These are phyloP conservation scores for Drosophila bocqueti DNA, from an alignment of 1,140 invertebrate species.

Conservation along the genomic window DNA sequence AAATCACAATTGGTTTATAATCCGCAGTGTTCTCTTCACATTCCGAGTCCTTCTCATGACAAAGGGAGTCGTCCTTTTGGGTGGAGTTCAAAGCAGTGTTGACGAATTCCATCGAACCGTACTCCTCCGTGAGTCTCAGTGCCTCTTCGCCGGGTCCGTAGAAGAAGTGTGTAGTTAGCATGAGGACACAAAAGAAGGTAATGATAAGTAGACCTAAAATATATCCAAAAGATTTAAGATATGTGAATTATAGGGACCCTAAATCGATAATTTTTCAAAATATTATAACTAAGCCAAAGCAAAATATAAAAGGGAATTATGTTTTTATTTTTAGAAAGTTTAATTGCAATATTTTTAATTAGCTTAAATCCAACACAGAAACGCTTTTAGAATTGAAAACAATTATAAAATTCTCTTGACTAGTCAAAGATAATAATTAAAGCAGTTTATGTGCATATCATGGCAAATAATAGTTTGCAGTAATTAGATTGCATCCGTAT, in stretches of 20 bases:
- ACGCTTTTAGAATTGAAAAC: no score
- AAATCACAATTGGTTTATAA: conserved; percentile 86
- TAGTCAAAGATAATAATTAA: not conserved
- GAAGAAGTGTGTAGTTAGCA: conserved; percentile 89
- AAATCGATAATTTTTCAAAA: no score
- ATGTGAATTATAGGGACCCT: not conserved
- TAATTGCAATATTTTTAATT: no score
- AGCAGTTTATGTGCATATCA: not conserved
- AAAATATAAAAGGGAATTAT: no score
- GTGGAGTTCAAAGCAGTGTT: conserved; percentile 55
- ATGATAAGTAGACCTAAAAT: conserved; percentile 35
- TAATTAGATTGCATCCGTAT: not conserved
- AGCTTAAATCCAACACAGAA: no score
- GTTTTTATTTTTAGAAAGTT: no score
- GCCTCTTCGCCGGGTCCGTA: conserved; percentile 90
- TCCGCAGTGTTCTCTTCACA: conserved; percentile 83
- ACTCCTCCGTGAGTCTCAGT: conserved; percentile 88
- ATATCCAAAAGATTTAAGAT: conserved; percentile 81
- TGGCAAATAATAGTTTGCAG: not conserved
- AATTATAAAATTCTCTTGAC: not conserved
- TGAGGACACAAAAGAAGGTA: conserved; percentile 88
- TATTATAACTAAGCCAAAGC: no score
- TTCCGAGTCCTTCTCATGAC: conserved; percentile 18
- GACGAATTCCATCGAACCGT: conserved; percentile 71
- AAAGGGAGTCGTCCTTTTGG: conserved; percentile 42